Conservation (phyloP, 2,888 invertebrate species). For the Ophion slaviceki region DNA sequence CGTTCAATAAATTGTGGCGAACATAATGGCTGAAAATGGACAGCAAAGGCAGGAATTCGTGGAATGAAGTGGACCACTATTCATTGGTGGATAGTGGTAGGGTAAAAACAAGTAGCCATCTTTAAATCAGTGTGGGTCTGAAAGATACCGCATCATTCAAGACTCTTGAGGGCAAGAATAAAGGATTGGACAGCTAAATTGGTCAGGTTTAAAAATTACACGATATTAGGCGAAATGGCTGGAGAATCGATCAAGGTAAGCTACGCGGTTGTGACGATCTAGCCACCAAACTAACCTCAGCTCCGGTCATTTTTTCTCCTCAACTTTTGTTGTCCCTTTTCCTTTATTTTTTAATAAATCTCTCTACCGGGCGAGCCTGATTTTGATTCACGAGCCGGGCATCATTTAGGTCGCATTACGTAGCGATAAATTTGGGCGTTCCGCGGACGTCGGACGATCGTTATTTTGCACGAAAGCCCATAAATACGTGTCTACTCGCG, state of each 20-base stretch:
- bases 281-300: slow-evolving; percentile 11
- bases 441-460: slow-evolving; percentile 67
- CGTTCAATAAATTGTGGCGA: slow-evolving; percentile 51
- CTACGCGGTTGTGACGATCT: slow-evolving; percentile 10
- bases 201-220: slow-evolving; percentile 64
- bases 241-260: slow-evolving; percentile 40
- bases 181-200: slow-evolving; percentile 69
- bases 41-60: slow-evolving; percentile 12
- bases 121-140: slow-evolving; percentile 36
- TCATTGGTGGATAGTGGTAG: neutral
- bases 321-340: slow-evolving; percentile 10
- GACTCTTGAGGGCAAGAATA: slow-evolving; percentile 7
- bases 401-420: slow-evolving; percentile 75
- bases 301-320: neutral
- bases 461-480: slow-evolving; percentile 69
- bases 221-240: slow-evolving; percentile 56
- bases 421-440: slow-evolving; percentile 74
- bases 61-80: neutral
- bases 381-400: slow-evolving; percentile 76
- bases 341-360: slow-evolving; percentile 42
- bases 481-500: slow-evolving; percentile 69
- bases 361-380: slow-evolving; percentile 64
- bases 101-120: slow-evolving; percentile 5
- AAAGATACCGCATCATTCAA: slow-evolving; percentile 48
- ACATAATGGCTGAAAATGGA: slow-evolving; percentile 40